phyloP scores from a whole-genome alignment of 2,113 vertebrate genomes.

The Todiramphus chloris region DNA sequence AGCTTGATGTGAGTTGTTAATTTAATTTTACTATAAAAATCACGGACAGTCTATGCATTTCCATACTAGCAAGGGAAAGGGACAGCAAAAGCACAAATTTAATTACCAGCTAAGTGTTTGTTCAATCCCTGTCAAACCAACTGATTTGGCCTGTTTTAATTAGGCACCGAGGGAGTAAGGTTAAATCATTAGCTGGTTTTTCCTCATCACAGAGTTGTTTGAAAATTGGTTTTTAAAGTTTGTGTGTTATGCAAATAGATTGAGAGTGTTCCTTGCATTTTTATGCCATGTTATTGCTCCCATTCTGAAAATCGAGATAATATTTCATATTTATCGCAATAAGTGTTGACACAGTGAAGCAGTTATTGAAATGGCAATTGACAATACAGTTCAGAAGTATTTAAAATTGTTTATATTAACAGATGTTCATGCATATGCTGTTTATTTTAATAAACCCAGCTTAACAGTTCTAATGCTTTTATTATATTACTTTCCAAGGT shows the following conservation, averaged over 20 bases:
- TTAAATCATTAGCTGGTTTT: neutral
- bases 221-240: neutral
- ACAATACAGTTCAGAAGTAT: neutral
- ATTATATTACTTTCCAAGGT: neutral
- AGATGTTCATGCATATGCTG: neutral
- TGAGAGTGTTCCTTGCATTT: neutral
- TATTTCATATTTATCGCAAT: neutral
- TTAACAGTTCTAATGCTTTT: neutral
- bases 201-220: neutral
- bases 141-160: neutral
- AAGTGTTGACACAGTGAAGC: neutral
- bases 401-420: neutral
- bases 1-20: neutral
- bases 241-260: neutral
- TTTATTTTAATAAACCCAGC: neutral
- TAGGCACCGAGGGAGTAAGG: neutral
- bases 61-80: neutral
- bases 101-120: neutral
- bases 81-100: neutral
- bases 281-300: neutral
- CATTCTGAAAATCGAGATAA: neutral
- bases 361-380: neutral
- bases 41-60: neutral
- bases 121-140: neutral
- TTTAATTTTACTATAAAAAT: neutral